Base-by-base conservation (phyloP, 2,113 vertebrate species). In the Cynopterus brachyotis region DNA sequence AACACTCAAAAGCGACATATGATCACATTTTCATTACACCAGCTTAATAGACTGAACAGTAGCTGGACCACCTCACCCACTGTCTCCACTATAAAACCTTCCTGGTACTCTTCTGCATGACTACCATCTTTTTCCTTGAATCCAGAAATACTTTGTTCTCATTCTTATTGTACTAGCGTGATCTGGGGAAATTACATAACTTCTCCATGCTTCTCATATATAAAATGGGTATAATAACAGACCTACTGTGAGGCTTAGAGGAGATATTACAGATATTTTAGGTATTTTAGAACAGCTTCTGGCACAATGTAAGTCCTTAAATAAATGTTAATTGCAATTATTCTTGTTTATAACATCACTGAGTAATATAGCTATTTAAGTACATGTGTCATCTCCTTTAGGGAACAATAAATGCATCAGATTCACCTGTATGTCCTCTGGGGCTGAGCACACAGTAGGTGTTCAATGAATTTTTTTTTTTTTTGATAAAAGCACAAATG, bases 401-500 rank as follows among this genome's bases (percentile, higher is more conserved):
- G 53, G 35, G 19, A 86, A 59, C 6, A 12, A 47, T 26, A 55
- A 80, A 40, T 59, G 28, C 60, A 96, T 96, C 9, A 50, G 82
- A 57, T 60, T 64, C 50, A 64, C 66, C 69, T 94, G 73, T 90
- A 40, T 59, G 45, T 79, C 28, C 3, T 6, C 30, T 12, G 50
- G 20, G 35, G 40, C 47, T 84, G 37, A 86, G 37, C 37, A 78
- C n/a, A 55, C 79, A 95, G 75, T 94, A 94, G 95, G 89, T 86
- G 6, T 91, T 82, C 1, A 62, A 67, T 26, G 85, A 84, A n/a
- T 47, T 24, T 75, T 94, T 92, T 87, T 40, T 47, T 26, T 76
- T 94, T 92, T 87, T 32, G 66, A 96, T 53, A 90, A 83, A 94
- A 24, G 60, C 69, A 87, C 26, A 92, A 80, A 94, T 93, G 88